Conservation (phyloP, 2,797 vertebrate genomes). For the Amphiprion clarkii region DNA sequence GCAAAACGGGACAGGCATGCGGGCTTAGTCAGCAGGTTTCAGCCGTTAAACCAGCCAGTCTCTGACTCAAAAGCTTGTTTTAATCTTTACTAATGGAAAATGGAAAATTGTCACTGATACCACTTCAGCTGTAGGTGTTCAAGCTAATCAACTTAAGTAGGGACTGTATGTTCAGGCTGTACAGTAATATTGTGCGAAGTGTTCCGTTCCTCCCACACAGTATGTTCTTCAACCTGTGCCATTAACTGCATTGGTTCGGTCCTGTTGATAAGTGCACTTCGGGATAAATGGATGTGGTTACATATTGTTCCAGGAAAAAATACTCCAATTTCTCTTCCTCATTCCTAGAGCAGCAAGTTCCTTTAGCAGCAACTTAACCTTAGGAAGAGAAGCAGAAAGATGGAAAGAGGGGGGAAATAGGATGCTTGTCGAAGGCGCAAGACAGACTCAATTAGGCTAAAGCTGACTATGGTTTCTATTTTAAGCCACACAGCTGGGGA, state of each 20-base stretch:
- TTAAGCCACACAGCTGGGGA: conserved; percentile 71
- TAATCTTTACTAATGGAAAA: conserved; percentile 7
- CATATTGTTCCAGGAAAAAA: conserved; percentile 55
- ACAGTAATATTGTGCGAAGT: conserved; percentile 8
- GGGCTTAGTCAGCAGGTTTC: conserved; percentile 50
- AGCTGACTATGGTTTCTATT: conserved; percentile 72
- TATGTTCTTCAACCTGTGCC: conserved; percentile 32
- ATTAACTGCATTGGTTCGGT: conserved; percentile 24
- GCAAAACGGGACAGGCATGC: conserved; percentile 12
- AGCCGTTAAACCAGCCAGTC: background rate
- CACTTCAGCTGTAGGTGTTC: conserved; percentile 26
- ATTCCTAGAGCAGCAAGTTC: conserved; percentile 33
- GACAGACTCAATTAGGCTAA: conserved; percentile 66
- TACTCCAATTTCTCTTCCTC: conserved; percentile 23
- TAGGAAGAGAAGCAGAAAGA: conserved; percentile 26
- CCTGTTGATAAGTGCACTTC: conserved; percentile 46
- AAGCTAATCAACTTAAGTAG: conserved; percentile 5
- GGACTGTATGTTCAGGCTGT: conserved; percentile 32
- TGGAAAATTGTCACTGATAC: conserved; percentile 9
- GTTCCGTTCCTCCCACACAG: conserved; percentile 34
- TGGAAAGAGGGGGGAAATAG: conserved; percentile 17
- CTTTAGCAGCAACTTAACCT: conserved; percentile 41
- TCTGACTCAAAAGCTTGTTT: conserved; percentile 19
- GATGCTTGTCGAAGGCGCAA: conserved; percentile 51
- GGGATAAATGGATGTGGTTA: conserved; percentile 25